Percentiles rank a stretch among this genome's conserved stretches.
phyloP scores from a whole-genome alignment of 2,113 vertebrate species.

The Thunnus thynnus region DNA sequence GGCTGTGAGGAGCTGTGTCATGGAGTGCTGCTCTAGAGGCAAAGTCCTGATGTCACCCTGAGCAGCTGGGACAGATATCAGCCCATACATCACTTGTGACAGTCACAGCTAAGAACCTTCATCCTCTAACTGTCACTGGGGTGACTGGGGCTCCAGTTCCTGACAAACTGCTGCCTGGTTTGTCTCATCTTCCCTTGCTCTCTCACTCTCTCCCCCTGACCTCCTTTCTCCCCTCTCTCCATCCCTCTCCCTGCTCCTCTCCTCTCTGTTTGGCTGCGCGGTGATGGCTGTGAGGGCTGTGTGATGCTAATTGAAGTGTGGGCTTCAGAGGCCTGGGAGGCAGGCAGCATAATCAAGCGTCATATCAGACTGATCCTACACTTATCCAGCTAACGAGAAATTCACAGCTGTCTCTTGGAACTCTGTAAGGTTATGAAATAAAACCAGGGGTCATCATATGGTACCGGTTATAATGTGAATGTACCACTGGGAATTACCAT shows the following conservation, averaged over 20 bases:
- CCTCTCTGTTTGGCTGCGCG: constrained; percentile 34
- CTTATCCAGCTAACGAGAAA: constrained; percentile 74
- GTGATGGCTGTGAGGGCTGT: constrained; percentile 48
- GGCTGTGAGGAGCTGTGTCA: constrained; percentile 50
- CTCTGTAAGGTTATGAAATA: constrained; percentile 67
- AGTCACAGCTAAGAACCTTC: constrained; percentile 75
- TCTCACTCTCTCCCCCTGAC: constrained; percentile 53
- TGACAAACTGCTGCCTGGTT: constrained; percentile 75
- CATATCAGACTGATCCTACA: constrained; percentile 67
- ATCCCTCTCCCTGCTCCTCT: constrained; percentile 23
- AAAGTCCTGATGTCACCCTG: constrained; percentile 70
- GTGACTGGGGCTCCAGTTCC: constrained; percentile 69
- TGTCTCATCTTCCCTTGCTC: constrained; percentile 59
- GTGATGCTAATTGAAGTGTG: constrained; percentile 77
- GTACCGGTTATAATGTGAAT: constrained; percentile 65
- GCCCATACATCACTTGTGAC: constrained; percentile 77
- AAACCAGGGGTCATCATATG: constrained; percentile 78
- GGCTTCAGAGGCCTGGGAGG: constrained; percentile 66
- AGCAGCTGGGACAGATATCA: constrained; percentile 75
- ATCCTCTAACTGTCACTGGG: constrained; percentile 74
- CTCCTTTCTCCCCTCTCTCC: constrained; percentile 50
- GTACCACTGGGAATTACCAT: constrained; percentile 67
- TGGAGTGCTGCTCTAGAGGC: constrained; percentile 57
- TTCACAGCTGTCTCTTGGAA: constrained; percentile 72
- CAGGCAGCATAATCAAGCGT: constrained; percentile 70